A percentile compares a stretch with the other conserved stretches of the same genome.
Evolutionary conservation across 1,140 invertebrate genomes (phyloP).

Genomic region (Solen grandis): DNA sequence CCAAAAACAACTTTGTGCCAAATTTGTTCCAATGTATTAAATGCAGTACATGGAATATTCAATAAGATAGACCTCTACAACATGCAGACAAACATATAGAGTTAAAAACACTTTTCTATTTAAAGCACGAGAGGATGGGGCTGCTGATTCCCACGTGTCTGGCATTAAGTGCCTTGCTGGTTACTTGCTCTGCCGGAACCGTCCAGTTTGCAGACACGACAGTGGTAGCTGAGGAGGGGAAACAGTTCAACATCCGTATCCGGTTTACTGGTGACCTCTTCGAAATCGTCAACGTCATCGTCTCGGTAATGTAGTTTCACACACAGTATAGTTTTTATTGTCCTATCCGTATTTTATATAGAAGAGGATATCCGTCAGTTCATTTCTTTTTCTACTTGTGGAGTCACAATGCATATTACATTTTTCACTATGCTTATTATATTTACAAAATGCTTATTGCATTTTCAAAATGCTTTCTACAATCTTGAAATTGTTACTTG

Average conservation of each 20-base stretch:
- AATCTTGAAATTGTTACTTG: too few species aligned
- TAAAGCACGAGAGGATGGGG: too few species aligned
- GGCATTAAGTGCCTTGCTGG: neutral
- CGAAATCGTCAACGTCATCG: constrained; percentile 66
- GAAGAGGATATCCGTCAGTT: too few species aligned
- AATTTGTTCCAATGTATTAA: too few species aligned
- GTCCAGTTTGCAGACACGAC: constrained; percentile 65
- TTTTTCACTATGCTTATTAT: neutral
- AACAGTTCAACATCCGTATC: constrained; percentile 67
- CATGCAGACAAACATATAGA: too few species aligned
- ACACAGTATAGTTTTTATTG: neutral
- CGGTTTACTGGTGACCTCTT: constrained; percentile 59
- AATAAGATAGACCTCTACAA: too few species aligned
- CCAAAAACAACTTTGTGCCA: too few species aligned
- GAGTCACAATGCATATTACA: neutral
- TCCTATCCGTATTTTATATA: neutral
- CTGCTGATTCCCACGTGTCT: too few species aligned
- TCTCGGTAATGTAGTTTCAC: constrained; percentile 55
- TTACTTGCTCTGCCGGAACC: constrained; percentile 28
- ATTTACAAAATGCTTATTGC: too few species aligned
- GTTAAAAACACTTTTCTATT: too few species aligned
- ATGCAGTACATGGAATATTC: too few species aligned
- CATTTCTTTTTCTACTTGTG: neutral
- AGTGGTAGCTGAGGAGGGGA: constrained; percentile 65
- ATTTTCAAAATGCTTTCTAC: too few species aligned